Percentiles rank a stretch among this genome's conserved stretches.
These are phyloP conservation scores for Archilochus colubris DNA, from an alignment of 2,113 vertebrate genomes.

Conservation along the genomic window DNA sequence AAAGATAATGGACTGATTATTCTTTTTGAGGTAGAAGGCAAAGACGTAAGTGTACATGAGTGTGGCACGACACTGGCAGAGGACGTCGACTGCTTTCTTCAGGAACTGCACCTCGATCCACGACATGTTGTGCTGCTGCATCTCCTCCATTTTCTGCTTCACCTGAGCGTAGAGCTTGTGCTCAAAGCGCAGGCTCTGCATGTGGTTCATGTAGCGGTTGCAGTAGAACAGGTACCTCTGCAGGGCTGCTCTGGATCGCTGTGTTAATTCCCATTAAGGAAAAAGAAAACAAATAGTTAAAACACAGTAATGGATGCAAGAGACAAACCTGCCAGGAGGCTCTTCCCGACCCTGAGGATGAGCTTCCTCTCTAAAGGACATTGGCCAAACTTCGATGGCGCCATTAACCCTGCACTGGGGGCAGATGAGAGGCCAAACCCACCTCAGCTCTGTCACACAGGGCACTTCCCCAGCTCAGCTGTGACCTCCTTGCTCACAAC, in stretches of 20 bases:
- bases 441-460: accelerated
- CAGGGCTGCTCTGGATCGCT: conserved; percentile 96
- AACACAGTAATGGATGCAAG: conserved; percentile 1
- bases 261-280: conserved; percentile 71
- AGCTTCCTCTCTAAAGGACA: background rate
- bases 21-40: conserved; percentile 99
- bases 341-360: background rate
- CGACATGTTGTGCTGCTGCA: conserved; percentile 99
- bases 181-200: conserved; percentile 99
- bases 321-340: background rate
- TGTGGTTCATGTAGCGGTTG: conserved; percentile 99
- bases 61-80: conserved; percentile 99
- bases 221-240: conserved; percentile 99
- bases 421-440: background rate
- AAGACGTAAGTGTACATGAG: conserved; percentile 99
- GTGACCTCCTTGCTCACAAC: background rate
- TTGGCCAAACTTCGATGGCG: background rate
- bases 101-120: conserved; percentile 99
- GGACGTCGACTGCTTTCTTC: conserved; percentile 99
- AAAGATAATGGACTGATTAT: conserved; percentile 99
- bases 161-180: conserved; percentile 99
- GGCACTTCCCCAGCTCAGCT: background rate
- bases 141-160: conserved; percentile 99
- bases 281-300: conserved; percentile 57
- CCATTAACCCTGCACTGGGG: background rate